Base-by-base conservation (phyloP, 2,113 vertebrate species). In the Eubucco bourcierii region DNA sequence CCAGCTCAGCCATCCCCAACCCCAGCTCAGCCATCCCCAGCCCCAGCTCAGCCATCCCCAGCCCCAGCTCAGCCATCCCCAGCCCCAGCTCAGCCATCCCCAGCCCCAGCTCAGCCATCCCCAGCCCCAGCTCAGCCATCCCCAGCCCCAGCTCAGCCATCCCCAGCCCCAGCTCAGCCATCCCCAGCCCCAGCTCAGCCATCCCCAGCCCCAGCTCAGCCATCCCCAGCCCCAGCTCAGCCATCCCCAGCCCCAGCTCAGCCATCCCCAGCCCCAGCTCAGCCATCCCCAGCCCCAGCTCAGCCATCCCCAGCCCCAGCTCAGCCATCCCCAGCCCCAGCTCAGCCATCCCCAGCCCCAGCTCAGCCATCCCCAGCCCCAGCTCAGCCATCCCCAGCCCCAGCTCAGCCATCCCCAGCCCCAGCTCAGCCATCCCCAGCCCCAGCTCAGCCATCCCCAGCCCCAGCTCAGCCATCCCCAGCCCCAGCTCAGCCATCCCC, bases 351-450 rank as follows among this genome's bases (percentile, higher is more conserved):
- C 47, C 50, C 23, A 23, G 23, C 64, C 64, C 63, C 7, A 6
- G 53, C 59, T 76, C n/a, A n/a, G n/a, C n/a, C n/a, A n/a, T n/a
- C n/a, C n/a, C 9, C 37, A 37, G 9, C 37, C 9, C 37, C 37
- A 37, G 37, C 37, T 37, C 37, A 37, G 37, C 37, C 37, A 37
- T 9, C 37, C 37, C 37, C 37, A 37, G 37, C 37, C 37, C 71
- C 82, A 59, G 50, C 50, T 50, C 47, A 21, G 19, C 39, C 39
- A 41, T 12, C 39, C 15, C 44, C 17, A 15, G 15, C 44, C 15
- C 44, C 44, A 17, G 15, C 73, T 44, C 1, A 2, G 18, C 60
- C 0, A 1, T 11, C n/a, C 12, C 65, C 11, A 16, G 6, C 55
- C 56, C 46, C 46, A 47, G 46, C 46, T 47, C 19, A 47, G 46